phyloP scores from a whole-genome alignment of 1,140 invertebrate genomes.

The Drosophila prosaltans region DNA sequence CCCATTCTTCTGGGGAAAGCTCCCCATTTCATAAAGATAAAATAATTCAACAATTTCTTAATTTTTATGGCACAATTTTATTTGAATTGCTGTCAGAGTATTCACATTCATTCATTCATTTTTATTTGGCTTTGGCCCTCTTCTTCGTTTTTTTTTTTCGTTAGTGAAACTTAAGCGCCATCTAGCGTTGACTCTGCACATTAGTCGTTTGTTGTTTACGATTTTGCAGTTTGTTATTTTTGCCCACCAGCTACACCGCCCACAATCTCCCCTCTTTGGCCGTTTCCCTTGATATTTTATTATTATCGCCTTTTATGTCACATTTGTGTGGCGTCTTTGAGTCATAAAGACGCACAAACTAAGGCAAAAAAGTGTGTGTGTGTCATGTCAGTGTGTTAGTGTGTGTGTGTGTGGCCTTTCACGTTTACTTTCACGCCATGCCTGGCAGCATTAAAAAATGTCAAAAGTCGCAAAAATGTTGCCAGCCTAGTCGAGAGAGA shows the following conservation, averaged over 20 bases:
- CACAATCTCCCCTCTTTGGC: neutral
- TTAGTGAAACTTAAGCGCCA: slow-evolving; percentile 75
- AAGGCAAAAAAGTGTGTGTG: slow-evolving; percentile 51
- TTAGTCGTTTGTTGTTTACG: slow-evolving; percentile 68
- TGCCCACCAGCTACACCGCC: neutral
- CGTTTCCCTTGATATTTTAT: slow-evolving; percentile 70
- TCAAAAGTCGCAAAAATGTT: slow-evolving; percentile 81
- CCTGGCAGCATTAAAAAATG: slow-evolving; percentile 78
- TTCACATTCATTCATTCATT: slow-evolving; percentile 40
- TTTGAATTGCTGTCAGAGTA: slow-evolving; percentile 53
- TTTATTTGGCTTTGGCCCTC: slow-evolving; percentile 40
- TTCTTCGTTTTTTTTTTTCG: slow-evolving; percentile 8
- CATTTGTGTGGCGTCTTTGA: slow-evolving; percentile 79
- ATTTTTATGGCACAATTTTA: slow-evolving; percentile 71
- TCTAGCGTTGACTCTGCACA: slow-evolving; percentile 46
- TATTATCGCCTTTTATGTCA: slow-evolving; percentile 81
- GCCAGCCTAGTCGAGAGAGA: slow-evolving; percentile 44
- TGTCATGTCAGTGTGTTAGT: slow-evolving; percentile 10
- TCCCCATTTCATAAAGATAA: slow-evolving; percentile 49
- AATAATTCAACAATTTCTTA: slow-evolving; percentile 81
- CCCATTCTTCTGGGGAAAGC: neutral
- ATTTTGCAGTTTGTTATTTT: slow-evolving; percentile 78
- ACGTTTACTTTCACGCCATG: slow-evolving; percentile 76
- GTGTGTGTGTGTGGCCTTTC: slow-evolving; percentile 47
- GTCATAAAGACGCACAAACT: slow-evolving; percentile 80